Percentiles rank a stretch among this genome's conserved stretches.
phyloP scores from a whole-genome alignment of 1,140 invertebrate species.

The Brachystomella parvula region DNA sequence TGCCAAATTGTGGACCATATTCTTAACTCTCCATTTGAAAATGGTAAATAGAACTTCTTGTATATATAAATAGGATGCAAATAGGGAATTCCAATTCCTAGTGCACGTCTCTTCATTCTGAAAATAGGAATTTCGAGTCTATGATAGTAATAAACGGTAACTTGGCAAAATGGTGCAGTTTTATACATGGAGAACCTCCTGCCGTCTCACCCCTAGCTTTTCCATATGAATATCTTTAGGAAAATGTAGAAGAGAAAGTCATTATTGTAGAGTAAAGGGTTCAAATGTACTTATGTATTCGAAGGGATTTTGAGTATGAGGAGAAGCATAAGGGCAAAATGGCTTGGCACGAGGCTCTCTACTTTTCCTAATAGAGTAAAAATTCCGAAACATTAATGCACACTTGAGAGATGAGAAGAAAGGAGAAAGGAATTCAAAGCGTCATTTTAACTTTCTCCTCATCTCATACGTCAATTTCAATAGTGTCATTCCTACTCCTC shows the following conservation, averaged over 20 bases:
- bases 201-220: background rate
- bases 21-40: no score
- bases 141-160: no score
- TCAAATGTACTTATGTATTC: background rate
- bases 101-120: no score
- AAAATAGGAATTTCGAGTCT: no score
- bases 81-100: no score
- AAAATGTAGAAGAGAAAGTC: background rate
- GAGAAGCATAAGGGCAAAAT: background rate
- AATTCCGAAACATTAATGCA: background rate
- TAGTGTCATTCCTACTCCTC: constrained; percentile 4
- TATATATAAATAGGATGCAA: no score
- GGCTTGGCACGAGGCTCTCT: background rate
- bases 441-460: background rate
- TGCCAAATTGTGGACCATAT: no score
- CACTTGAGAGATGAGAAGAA: background rate
- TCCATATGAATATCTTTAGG: background rate
- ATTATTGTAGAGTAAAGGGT: background rate
- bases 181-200: no score
- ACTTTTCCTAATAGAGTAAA: background rate
- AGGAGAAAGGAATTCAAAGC: background rate
- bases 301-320: background rate
- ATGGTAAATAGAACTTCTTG: no score
- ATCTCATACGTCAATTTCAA: constrained; percentile 13
- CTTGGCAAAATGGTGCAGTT: no score